Base-by-base conservation (phyloP, 1,140 invertebrate species). In the Cheumatopsyche charites region DNA sequence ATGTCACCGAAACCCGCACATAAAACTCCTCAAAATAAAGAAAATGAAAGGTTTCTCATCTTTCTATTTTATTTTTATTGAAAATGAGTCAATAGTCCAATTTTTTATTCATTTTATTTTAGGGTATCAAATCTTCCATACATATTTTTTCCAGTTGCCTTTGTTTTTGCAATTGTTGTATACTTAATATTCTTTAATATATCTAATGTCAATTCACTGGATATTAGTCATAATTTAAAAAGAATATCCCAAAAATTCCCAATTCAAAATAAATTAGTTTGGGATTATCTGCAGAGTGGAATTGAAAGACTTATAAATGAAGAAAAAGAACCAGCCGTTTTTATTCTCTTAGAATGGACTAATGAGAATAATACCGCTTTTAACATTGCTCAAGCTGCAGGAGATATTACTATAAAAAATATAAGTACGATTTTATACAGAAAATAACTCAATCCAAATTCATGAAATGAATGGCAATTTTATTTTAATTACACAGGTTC, bases 291-390 rank as follows among this genome's bases (percentile, higher is more conserved):
- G 17, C 11, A 47, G 19, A 19, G 23, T 0, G 63, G 63, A 13
- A 49, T 67, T 19, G 9, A 26, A 47, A 49, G 63, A 49, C 42
- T 67, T 5, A 67, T 47, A 2, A 47, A 47, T n/a, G 15, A 45
- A 49, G 36, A 67, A 67, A 49, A 26, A 9, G 63, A 49, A 23
- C 63, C 42, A 47, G 63, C 63, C 5, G 15, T 47, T 23, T 67
- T 41, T 47, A 47, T 67, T 23, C 9, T 67, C 3, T 5, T 67
- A 6, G 42, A 67, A 47, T 25, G 42, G 42, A 47, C 63, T 1
- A n/a, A 47, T 3, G 12, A 26, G 1, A 47, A 7, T 47, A 21
- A 67, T 23, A 67, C 21, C 1, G 63, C 42, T 7, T 67, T 47
- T 41, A 67, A 67, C n/a, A 67, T 67, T 25, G 23, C 63, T n/a